Evolutionary conservation across 2,888 invertebrate species (phyloP).

Genomic region (Neoascia interrupta): DNA sequence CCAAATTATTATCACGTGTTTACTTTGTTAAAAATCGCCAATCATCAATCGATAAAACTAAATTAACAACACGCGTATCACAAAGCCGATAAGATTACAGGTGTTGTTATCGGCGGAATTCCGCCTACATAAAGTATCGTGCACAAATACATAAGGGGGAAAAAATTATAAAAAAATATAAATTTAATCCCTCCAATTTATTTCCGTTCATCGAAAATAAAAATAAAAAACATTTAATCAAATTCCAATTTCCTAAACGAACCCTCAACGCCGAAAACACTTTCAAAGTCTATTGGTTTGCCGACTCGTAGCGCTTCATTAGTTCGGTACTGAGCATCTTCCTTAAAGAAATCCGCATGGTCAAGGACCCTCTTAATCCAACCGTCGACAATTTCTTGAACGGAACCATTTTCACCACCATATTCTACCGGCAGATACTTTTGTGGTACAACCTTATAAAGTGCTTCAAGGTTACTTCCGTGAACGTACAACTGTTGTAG

Average conservation of each 20-base stretch:
- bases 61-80: no score
- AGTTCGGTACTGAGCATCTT: conserved; percentile 73
- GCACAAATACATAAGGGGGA: no score
- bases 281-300: conserved; percentile 71
- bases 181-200: no score
- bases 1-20: no score
- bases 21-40: no score
- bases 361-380: conserved; percentile 70
- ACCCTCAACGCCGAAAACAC: conserved; percentile 74
- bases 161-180: no score
- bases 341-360: conserved; percentile 71
- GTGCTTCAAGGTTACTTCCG: conserved; percentile 81
- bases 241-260: conserved; percentile 74
- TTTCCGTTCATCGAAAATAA: no score
- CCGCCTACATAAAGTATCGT: no score
- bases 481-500: conserved; percentile 83
- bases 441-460: conserved; percentile 82
- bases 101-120: no score
- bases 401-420: conserved; percentile 82
- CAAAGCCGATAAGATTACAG: no score
- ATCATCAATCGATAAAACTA: no score
- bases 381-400: conserved; percentile 73
- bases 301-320: conserved; percentile 73
- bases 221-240: no score
- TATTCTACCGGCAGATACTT: conserved; percentile 83